These are phyloP conservation scores for Ormyrus labotus DNA, from an alignment of 2,888 invertebrate species.

Conservation along the genomic window DNA sequence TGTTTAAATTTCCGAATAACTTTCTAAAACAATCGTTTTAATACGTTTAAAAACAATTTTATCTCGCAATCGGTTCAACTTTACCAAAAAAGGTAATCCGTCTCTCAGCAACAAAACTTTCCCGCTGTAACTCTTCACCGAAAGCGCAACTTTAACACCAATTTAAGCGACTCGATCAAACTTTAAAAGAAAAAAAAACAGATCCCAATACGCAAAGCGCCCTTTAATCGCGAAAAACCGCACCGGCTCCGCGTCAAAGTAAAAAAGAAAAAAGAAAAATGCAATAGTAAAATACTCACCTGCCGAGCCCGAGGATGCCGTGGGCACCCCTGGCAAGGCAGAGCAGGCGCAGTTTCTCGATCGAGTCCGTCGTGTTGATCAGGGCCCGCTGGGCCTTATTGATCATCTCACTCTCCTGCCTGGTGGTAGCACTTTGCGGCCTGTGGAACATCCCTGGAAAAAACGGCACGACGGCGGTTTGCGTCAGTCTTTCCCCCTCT, in stretches of 20 bases:
- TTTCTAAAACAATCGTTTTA: no score
- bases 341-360: slow-evolving; percentile 88
- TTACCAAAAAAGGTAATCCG: no score
- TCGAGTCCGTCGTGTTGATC: slow-evolving; percentile 83
- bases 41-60: no score
- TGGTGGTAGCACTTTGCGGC: slow-evolving; percentile 85
- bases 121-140: no score
- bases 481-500: slow-evolving; percentile 7
- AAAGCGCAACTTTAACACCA: no score
- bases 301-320: slow-evolving; percentile 91
- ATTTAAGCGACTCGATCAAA: background rate
- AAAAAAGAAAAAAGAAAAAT: background rate
- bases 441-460: slow-evolving; percentile 79
- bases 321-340: slow-evolving; percentile 91
- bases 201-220: background rate
- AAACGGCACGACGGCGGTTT: background rate
- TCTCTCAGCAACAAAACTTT: no score
- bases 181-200: background rate
- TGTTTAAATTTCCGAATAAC: no score
- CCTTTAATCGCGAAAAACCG: no score
- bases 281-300: slow-evolving; percentile 77
- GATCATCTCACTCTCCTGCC: slow-evolving; percentile 88
- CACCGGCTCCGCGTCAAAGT: background rate
- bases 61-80: no score
- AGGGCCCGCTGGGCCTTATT: slow-evolving; percentile 84